Evolutionary conservation across 2,888 invertebrate genomes (phyloP), one percentile per base, ranked within the genome.

Genomic region (Mantis religiosa): DNA sequence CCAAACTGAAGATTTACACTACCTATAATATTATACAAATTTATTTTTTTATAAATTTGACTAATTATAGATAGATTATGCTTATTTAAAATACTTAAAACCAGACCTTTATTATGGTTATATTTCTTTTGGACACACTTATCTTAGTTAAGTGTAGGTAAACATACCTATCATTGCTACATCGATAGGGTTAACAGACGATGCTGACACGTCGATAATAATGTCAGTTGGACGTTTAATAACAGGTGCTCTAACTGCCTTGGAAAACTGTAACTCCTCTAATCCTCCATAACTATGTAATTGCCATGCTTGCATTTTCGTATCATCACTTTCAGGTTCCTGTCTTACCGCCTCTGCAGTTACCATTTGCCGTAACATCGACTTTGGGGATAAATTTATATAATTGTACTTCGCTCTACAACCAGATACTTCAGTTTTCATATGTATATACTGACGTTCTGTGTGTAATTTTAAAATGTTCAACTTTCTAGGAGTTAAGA

Each of bases 141-240:
- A 47, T 82, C 12, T 41, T 41, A 41, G 41, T 12, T 41, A 9
- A 41, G 6, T 41, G 12, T 41, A n/a, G n/a, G n/a, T n/a, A 12
- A 41, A 41, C 93, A 92, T 94, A 97, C 97, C 95, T 91, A 96
- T 94, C 97, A 99, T 98, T 90, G 95, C 95, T 12, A 96, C 93
- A 94, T 99, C 99, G 89, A 99, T 96, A 0, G 99, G 98, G 94
- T 99, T 99, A 28, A 99, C 94, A 87, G 98, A 97, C n/a, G 98
- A 95, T 81, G 98, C 96, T 91, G 95, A 94, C 81, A 99, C 97
- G 93, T 96, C 95, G 89, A 99, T 95, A 7, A 99, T 94, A 89
- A 99, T 94, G 91, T 98, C 97, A 91, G 94, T 94, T 0, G 98
- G 97, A 90, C 94, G 94, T 87, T 94, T 94, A 90, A 98, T 95